Evolutionary conservation across 2,888 invertebrate genomes (phyloP).

Genomic region (Drosophila mimetica): DNA sequence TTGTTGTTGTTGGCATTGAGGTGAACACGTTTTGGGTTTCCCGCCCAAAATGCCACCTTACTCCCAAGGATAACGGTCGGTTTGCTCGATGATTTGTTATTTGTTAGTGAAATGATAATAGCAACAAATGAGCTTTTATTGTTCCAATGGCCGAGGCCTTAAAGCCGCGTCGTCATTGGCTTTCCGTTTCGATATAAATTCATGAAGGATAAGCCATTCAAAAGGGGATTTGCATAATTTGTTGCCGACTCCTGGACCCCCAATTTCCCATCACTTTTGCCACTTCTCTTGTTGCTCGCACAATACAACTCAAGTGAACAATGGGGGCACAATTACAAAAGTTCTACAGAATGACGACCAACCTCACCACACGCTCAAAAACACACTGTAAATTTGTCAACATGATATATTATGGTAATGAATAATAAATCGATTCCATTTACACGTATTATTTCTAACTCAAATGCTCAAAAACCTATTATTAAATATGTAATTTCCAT

Average conservation of each 20-base stretch:
- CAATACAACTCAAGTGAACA: conserved; percentile 43
- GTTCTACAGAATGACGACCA: conserved; percentile 24
- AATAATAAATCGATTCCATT: no score
- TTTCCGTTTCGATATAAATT: conserved; percentile 76
- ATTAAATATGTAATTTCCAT: no score
- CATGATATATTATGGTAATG: no score
- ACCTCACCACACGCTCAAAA: conserved; percentile 5
- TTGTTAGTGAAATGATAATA: conserved; percentile 79
- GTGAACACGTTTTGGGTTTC: conserved; percentile 53
- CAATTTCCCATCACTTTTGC: conserved; percentile 10
- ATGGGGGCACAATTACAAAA: conserved; percentile 49
- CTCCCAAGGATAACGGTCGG: conserved; percentile 49
- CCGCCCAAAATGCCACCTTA: conserved; percentile 1
- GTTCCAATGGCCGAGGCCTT: conserved; percentile 64
- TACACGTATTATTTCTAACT: no score
- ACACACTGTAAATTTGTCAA: background rate
- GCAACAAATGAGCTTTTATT: conserved; percentile 81
- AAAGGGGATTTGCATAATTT: conserved; percentile 73
- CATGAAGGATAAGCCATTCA: conserved; percentile 79
- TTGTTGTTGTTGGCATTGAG: conserved; percentile 39
- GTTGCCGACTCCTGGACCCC: conserved; percentile 35
- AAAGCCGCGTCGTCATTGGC: conserved; percentile 57
- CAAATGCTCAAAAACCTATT: no score
- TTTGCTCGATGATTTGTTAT: conserved; percentile 72
- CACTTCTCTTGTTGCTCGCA: conserved; percentile 27